Base-by-base conservation (phyloP, 2,888 invertebrate genomes). In the Drosophila neotestacea region DNA sequence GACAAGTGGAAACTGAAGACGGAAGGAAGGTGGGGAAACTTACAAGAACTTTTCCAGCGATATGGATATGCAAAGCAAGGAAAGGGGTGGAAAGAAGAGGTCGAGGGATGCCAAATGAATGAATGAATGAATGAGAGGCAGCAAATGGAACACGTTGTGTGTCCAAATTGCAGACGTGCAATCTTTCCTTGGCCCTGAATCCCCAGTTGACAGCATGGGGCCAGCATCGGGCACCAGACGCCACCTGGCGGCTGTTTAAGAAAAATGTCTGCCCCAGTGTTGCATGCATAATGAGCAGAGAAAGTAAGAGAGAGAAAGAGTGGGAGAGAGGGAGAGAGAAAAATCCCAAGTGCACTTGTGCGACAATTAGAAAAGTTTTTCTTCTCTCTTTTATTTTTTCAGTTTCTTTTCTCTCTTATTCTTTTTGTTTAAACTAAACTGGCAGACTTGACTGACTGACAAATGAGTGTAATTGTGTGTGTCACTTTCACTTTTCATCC, bases 151-250 rank as follows among this genome's bases (percentile, higher is more conserved):
- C 82, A 82, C 75, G 85, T 77, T 82, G 74, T 69, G 80, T 80
- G 77, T 82, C 75, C 85, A 82, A 82, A 85, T 82, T 75, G 80
- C 80, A 77, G 79, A 82, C 83, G 78, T 82, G 83, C 75, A 70
- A 77, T 68, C 69, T 22, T 22, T 73, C 77, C 65, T 52, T 64
- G 77, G 73, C 63, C 39, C 74, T 39, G 44, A 42, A 52, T 59
- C 58, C 73, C 61, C 47, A 54, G 65, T 30, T 42, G 41, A 16
- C 22, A 46, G 6, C 13, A 56, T 16, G 39, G 38, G 50, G 38
- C 42, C 1, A 16, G 16, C 16, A 16, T 54, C 55, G 22, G 27
- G 54, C 62, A 71, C 11, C 62, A 70, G 72, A 58, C 62, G 58
- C 63, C 51, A 72, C 76, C 72, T 67, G 75, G 69, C 63, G 72